Percentiles rank a stretch among this genome's conserved stretches.
phyloP scores from a whole-genome alignment of 2,797 vertebrate genomes.

The Psittacula derbiana region DNA sequence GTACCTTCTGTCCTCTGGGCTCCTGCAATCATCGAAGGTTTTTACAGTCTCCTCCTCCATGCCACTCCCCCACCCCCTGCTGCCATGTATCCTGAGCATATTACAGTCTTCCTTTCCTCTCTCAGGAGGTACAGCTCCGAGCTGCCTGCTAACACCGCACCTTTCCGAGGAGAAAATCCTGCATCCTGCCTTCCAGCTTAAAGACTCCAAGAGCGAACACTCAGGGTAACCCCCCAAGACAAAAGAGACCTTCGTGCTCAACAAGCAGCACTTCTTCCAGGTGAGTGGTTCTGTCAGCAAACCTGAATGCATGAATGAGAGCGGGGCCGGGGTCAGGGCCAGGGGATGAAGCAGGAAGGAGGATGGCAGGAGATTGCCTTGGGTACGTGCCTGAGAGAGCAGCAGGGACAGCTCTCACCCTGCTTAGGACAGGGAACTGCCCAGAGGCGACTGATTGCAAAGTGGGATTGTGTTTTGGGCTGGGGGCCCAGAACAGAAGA shows the following conservation, averaged over 20 bases:
- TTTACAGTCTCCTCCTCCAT: conserved; percentile 64
- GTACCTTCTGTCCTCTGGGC: conserved; percentile 10
- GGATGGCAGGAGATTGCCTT: neutral
- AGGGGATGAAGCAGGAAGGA: neutral
- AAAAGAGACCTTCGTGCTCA: neutral
- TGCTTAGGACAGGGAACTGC: neutral
- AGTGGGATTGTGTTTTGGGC: neutral
- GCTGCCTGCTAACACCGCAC: conserved; percentile 8
- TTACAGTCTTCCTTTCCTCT: conserved; percentile 42
- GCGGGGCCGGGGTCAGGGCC: neutral
- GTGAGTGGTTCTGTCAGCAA: conserved; percentile 34
- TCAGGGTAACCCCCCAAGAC: neutral
- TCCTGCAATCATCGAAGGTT: conserved; percentile 38
- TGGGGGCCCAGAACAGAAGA: neutral
- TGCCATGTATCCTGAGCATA: conserved; percentile 33
- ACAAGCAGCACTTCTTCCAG: neutral
- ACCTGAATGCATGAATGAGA: conserved; percentile 10
- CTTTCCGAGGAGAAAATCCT: conserved; percentile 24
- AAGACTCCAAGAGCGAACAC: neutral
- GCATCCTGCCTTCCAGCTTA: neutral
- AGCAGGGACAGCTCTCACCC: neutral
- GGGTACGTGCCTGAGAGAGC: neutral
- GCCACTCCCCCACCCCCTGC: conserved; percentile 44
- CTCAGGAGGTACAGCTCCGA: conserved; percentile 43
- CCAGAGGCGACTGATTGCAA: neutral